Conservation (phyloP, 2,888 invertebrate species). For the Noctua janthe region DNA sequence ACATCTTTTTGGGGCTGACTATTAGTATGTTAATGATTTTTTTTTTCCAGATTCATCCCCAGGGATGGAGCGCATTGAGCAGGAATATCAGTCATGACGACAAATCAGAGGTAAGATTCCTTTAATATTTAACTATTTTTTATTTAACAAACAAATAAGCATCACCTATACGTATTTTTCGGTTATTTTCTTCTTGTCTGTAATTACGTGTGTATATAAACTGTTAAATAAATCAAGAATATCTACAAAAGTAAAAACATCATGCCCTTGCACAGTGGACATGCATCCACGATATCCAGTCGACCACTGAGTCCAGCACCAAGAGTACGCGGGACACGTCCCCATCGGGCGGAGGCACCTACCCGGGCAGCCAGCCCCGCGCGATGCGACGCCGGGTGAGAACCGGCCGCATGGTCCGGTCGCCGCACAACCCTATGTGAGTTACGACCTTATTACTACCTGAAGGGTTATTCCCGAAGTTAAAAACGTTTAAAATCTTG, state of each 20-base stretch:
- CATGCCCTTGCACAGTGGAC: conserved; percentile 92
- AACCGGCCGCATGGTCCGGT: conserved; percentile 68
- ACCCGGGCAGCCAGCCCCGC: conserved; percentile 58
- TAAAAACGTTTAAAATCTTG: not conserved
- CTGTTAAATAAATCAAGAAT: not conserved
- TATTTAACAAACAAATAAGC: not conserved
- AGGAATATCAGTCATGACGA: conserved; percentile 97
- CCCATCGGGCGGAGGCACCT: conserved; percentile 46
- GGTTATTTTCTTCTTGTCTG: not conserved
- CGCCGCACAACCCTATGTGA: conserved; percentile 55
- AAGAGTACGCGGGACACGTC: conserved; percentile 77
- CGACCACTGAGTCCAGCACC: conserved; percentile 80
- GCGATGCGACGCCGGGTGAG: conserved; percentile 60
- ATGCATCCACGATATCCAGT: conserved; percentile 98
- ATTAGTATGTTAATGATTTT: not conserved
- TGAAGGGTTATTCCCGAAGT: not conserved
- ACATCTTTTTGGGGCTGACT: not conserved
- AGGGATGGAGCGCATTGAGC: conserved; percentile 97
- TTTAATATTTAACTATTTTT: not conserved
- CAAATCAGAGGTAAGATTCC: conserved; percentile 93
- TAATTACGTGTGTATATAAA: not conserved
- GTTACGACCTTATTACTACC: conserved; percentile 19
- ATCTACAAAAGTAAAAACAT: not conserved
- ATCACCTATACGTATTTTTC: not conserved
- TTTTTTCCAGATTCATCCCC: conserved; percentile 94